phyloP scores from a whole-genome alignment of 2,797 vertebrate species.

The Rhinichthys osculus region DNA sequence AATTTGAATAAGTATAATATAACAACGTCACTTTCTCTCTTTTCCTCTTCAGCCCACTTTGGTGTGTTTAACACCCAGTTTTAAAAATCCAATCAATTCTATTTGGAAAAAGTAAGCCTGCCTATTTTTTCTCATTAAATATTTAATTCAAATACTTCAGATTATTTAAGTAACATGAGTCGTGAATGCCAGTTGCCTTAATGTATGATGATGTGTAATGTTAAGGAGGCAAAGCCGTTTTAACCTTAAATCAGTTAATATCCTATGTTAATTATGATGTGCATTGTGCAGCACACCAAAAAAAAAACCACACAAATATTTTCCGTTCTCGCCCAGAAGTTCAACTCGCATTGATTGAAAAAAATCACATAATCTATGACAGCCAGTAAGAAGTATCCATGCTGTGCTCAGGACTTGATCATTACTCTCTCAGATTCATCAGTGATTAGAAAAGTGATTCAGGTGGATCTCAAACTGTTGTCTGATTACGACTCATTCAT shows the following conservation, averaged over 20 bases:
- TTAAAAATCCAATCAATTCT: neutral
- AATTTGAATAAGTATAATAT: no score
- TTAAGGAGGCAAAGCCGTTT: neutral
- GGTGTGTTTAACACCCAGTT: neutral
- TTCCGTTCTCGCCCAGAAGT: neutral
- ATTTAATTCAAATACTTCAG: neutral
- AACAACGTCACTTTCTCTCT: neutral
- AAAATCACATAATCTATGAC: neutral
- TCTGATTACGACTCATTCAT: constrained; percentile 27
- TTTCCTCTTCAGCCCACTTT: neutral
- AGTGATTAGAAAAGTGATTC: constrained; percentile 39
- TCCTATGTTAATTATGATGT: neutral
- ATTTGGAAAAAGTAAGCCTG: neutral
- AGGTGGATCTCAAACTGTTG: constrained; percentile 33
- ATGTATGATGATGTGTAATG: neutral
- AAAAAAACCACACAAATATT: no score
- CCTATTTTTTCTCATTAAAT: neutral
- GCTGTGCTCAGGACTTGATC: constrained; percentile 10
- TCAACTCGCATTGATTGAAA: neutral
- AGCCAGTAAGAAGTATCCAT: neutral
- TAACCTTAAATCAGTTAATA: neutral
- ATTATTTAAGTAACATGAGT: neutral
- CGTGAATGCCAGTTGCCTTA: neutral
- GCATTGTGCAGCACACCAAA: neutral
- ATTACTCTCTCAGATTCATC: neutral